Conservation (phyloP, 2,797 vertebrate species). For the Paguma larvata region DNA sequence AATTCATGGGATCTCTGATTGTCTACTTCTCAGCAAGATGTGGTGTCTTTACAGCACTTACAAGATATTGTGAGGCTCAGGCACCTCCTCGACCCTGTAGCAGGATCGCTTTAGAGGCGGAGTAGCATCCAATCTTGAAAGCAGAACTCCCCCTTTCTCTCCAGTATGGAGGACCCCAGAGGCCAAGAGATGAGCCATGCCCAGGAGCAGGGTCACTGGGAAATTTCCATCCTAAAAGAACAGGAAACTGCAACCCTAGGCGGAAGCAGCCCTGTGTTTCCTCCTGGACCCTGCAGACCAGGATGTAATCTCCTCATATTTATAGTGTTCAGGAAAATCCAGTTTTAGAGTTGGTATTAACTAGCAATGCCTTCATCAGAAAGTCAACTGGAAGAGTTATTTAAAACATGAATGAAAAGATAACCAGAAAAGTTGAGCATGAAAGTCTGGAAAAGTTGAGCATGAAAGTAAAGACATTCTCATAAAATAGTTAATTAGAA, state of each 20-base stretch:
- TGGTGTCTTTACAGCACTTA: not conserved
- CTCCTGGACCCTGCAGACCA: not conserved
- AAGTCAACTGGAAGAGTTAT: slow-evolving; percentile 30
- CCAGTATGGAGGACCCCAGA: not conserved
- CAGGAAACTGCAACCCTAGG: not conserved
- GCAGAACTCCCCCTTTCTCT: not conserved
- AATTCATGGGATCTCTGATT: not conserved
- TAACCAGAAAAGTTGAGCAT: slow-evolving; percentile 20
- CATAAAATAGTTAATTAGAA: slow-evolving; percentile 43
- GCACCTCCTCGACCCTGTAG: not conserved
- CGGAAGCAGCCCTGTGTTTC: not conserved
- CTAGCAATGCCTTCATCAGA: not conserved
- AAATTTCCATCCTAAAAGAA: not conserved
- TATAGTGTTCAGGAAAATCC: not conserved
- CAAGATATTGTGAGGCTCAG: not conserved
- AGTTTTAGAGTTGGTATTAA: slow-evolving; percentile 9
- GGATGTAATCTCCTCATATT: not conserved
- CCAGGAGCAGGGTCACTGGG: not conserved
- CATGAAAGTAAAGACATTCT: slow-evolving; percentile 27
- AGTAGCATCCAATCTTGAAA: not conserved
- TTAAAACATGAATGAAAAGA: not conserved
- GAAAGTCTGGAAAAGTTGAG: slow-evolving; percentile 45
- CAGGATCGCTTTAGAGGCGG: not conserved
- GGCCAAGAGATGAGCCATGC: not conserved
- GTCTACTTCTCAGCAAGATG: not conserved